A percentile compares a stretch with the other conserved stretches of the same genome.
Conservation (phyloP, 2,888 invertebrate genomes). For the Ceraclea dissimilis region DNA sequence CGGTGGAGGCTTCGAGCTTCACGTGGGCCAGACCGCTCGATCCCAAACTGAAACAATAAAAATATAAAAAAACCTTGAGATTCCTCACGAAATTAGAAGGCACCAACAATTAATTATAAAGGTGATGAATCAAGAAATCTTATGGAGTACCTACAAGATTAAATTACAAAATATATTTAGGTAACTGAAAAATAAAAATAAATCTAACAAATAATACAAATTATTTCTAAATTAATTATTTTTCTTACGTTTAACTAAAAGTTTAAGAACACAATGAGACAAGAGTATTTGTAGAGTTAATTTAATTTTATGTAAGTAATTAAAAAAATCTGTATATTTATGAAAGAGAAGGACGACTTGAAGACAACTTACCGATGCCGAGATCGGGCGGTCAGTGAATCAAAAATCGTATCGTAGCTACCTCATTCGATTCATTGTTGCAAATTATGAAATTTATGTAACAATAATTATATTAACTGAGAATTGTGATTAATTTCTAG, state of each 20-base stretch:
- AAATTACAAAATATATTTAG: neutral
- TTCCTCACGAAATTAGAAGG: too few relatives aligned
- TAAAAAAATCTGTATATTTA: neutral
- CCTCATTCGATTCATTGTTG: neutral
- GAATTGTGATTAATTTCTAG: too few relatives aligned
- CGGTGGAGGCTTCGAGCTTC: neutral
- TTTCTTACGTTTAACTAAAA: neutral
- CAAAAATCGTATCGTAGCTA: neutral
- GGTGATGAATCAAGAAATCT: too few relatives aligned
- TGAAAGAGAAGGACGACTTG: neutral
- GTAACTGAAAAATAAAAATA: constrained; percentile 7
- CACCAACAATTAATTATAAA: too few relatives aligned
- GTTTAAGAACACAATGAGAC: neutral
- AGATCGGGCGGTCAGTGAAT: constrained; percentile 17
- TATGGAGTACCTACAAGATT: too few relatives aligned
- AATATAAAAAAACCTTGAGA: too few relatives aligned
- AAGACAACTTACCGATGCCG: constrained; percentile 10
- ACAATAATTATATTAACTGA: too few relatives aligned
- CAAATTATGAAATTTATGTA: neutral
- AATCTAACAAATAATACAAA: neutral
- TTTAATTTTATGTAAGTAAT: neutral
- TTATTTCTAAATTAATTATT: too few relatives aligned
- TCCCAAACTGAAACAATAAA: constrained; percentile 6
- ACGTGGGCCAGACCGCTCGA: constrained; percentile 19
- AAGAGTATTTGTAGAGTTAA: too few relatives aligned